These are phyloP conservation scores for Tapera naevia DNA, from an alignment of 2,797 vertebrate species.

Conservation along the genomic window DNA sequence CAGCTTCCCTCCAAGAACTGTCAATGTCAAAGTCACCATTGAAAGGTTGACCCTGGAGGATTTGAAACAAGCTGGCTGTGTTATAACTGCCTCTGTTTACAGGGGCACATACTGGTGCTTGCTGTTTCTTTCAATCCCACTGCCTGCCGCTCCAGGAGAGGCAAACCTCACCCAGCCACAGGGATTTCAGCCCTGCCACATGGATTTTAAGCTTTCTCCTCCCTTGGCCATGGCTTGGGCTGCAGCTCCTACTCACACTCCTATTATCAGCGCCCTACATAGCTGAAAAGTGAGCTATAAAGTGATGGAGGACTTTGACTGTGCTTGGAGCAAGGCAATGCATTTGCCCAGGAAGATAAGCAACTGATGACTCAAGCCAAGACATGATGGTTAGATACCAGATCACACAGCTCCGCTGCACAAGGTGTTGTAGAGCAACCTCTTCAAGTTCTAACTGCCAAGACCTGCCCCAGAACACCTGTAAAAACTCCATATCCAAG, in stretches of 20 bases:
- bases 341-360: neutral
- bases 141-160: neutral
- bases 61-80: neutral
- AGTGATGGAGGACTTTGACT: neutral
- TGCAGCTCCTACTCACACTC: neutral
- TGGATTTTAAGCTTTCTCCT: neutral
- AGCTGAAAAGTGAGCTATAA: neutral
- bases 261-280: neutral
- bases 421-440: too few species aligned
- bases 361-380: rapidly evolving
- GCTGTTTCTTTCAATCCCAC: neutral
- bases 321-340: neutral
- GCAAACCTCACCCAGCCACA: neutral
- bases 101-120: neutral
- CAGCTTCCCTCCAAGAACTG: neutral
- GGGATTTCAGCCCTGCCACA: too few species aligned
- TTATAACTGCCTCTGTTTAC: neutral
- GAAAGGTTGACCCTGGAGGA: neutral
- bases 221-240: neutral
- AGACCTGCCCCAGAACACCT: neutral
- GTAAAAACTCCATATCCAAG: neutral
- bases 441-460: too few species aligned
- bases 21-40: neutral
- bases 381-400: rapidly evolving
- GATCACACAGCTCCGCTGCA: rapidly evolving